Evolutionary conservation across 64 coral and sea anemone genomes (phyloP), one percentile per base, ranked within the genome.

Genomic region (Hydrozoanthus tunicans): DNA sequence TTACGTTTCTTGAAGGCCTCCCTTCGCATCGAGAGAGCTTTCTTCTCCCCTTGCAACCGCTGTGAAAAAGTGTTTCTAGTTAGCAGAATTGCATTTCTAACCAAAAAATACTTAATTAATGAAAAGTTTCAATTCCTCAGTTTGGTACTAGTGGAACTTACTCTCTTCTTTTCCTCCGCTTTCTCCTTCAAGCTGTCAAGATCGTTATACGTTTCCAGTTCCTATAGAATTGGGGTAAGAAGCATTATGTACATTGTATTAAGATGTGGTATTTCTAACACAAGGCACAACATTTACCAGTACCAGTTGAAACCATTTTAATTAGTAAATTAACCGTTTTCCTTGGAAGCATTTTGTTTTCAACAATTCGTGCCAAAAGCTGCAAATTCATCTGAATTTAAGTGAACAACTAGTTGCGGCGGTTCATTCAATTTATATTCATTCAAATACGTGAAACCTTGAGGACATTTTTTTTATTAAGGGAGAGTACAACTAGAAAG

Each of bases 1-100:
- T 94, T 92, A 99, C 97, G 79, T 83, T 89, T 91, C 59, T 94
- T 95, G 51, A 94, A 95, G 4, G 89, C 93, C 54, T 99, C 97
- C 65, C 93, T 99, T 78, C 97, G 91, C 9, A 86, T 65, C 0
- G 79, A 93, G 6, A 99, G 79, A 32, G 59, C 66, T 64, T 80
- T 85, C 74, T 95, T 93, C 80, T 99, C 97, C 58, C 91, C 94
- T 43, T 94, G 63, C 13, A 99, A 68, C 64, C 90, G 89, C 97
- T 99, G 56, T 23, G 81, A 89, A 76, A 90, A 26, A 15, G 0
- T 3, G 1, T 81, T 11, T 70, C 58, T 6, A 24, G 66, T 24
- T 7, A 82, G 43, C 57, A 93, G 1, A 54, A 77, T 73, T 59
- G 32, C 32, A 43, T 43, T 43, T 43, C 32, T 43, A 43, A 43